These are phyloP conservation scores for Phyllotreta striolata DNA, from an alignment of 2,888 invertebrate species.

Conservation along the genomic window DNA sequence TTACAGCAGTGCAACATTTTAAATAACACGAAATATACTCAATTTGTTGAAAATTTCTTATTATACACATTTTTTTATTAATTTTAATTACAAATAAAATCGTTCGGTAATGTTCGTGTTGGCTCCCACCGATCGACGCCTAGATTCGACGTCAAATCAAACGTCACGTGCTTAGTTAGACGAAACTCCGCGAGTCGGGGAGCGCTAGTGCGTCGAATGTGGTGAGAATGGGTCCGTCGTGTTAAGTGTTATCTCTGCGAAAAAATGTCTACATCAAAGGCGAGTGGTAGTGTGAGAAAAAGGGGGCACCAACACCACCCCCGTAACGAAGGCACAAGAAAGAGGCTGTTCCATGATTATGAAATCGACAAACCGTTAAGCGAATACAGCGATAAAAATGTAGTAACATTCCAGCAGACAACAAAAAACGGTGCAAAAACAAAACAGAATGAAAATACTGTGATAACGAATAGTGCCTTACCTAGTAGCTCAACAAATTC, in stretches of 20 bases:
- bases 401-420: slow-evolving; percentile 45
- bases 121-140: too few species aligned
- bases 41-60: too few species aligned
- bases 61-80: too few species aligned
- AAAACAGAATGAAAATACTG: slow-evolving; percentile 41
- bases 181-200: slow-evolving; percentile 40
- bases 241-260: slow-evolving; percentile 45
- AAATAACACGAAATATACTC: too few species aligned
- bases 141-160: too few species aligned
- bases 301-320: slow-evolving; percentile 81
- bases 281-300: slow-evolving; percentile 70
- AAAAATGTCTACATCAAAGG: slow-evolving; percentile 69
- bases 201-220: slow-evolving; percentile 65
- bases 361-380: slow-evolving; percentile 48
- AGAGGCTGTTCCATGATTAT: slow-evolving; percentile 65
- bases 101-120: too few species aligned
- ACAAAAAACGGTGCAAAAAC: slow-evolving; percentile 27
- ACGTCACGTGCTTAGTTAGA: slow-evolving; percentile 18
- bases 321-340: slow-evolving; percentile 64
- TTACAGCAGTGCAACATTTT: too few species aligned
- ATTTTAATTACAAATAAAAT: too few species aligned
- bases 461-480: slow-evolving; percentile 48
- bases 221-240: slow-evolving; percentile 67
- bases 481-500: slow-evolving; percentile 55
- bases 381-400: slow-evolving; percentile 49